Base-by-base conservation (phyloP, 1,140 invertebrate genomes). In the Musca domestica region DNA sequence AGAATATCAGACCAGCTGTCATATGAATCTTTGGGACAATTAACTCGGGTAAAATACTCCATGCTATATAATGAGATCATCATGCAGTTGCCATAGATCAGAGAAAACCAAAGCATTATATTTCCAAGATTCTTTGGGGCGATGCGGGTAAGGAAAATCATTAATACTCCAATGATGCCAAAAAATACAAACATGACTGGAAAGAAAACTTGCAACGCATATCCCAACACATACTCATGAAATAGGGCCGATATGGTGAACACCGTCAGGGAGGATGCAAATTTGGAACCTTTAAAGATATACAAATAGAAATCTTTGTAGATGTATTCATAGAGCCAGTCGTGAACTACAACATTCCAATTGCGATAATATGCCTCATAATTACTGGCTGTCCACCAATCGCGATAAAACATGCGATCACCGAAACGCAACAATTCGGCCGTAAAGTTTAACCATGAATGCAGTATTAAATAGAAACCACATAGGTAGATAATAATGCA, bases 321-420 rank as follows among this genome's bases (percentile, higher is more conserved):
- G 20, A 99, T 86, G 81, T 98, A 97, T 1, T 90, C 89, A 72
- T 96, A 94, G 0, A 98, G 84, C 95, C 95, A 99, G 70, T 96
- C 94, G 76, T 97, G 92, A 0, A 98, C 95, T 0, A 98, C 89
- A 15, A 93, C 86, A 79, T 98, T 98, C 96, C 96, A 98, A 7
- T 91, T 93, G 17, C 95, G 87, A 78, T 96, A 98, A 77, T 92
- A 99, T 5, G 84, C 85, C 0, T 87, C 87, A 78, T 91, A 98
- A 1, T 88, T 89, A 2, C 89, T 89, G 6, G 89, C 89, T 56
- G 94, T 96, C 96, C 96, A 98, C 96, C 96, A 98, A 74, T 97
- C 95, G 89, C 95, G 89, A 75, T 95, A 95, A 82, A 94, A 95
- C 72, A 89, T 85, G 67, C 93, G 84, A 81, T 97, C 95, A 5